Percentiles rank a stretch among this genome's conserved stretches.
Evolutionary conservation across 2,113 vertebrate species (phyloP).

Genomic region (Nannospalax galili): DNA sequence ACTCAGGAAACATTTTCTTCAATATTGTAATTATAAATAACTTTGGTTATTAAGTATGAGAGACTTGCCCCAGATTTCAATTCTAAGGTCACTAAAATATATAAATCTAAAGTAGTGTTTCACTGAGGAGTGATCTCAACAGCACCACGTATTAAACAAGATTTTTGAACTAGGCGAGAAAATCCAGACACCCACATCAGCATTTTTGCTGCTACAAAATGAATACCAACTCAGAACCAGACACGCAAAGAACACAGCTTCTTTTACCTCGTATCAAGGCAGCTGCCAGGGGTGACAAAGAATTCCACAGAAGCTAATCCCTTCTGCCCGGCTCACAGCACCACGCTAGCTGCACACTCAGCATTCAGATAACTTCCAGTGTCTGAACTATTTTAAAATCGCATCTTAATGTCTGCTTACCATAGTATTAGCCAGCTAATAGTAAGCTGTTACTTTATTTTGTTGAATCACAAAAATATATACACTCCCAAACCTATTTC

Average conservation of each 20-base stretch:
- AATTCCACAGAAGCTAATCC: conserved; percentile 2
- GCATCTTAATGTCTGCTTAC: not conserved
- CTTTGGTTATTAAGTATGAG: not conserved
- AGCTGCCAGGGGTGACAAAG: conserved; percentile 16
- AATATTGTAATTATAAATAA: not conserved
- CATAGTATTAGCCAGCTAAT: not conserved
- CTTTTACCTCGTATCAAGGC: not conserved
- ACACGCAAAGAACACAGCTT: conserved; percentile 16
- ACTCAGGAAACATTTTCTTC: not conserved
- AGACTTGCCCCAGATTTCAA: not conserved
- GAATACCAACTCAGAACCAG: not conserved
- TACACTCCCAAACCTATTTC: not conserved
- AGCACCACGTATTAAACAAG: not conserved
- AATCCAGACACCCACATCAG: conserved; percentile 40
- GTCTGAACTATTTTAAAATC: not conserved
- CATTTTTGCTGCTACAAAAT: conserved; percentile 10
- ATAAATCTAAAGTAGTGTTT: not conserved
- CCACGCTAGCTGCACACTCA: not conserved
- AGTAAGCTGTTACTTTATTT: not conserved
- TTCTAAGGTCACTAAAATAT: not conserved
- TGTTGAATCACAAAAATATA: not conserved
- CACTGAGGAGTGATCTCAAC: not conserved
- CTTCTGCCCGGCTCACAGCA: not conserved
- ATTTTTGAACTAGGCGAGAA: conserved; percentile 12
- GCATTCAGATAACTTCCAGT: not conserved